Percentiles rank a stretch among this genome's conserved stretches.
These are phyloP conservation scores for Erannis defoliaria DNA, from an alignment of 2,888 invertebrate species.

Conservation along the genomic window DNA sequence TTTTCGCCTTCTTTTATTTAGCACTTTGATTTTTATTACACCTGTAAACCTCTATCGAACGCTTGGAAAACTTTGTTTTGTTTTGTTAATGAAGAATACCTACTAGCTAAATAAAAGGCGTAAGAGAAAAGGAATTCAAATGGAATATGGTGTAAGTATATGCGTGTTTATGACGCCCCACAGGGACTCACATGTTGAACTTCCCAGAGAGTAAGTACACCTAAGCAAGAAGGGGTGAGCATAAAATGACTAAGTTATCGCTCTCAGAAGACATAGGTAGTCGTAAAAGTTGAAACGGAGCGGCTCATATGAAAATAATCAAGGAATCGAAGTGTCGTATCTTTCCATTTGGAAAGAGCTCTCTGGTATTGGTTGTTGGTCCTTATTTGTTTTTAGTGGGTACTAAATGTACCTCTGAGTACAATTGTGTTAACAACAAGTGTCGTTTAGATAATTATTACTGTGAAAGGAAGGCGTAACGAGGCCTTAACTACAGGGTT, in stretches of 20 bases:
- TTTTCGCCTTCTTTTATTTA: conserved; percentile 65
- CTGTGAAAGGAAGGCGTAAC: conserved; percentile 42
- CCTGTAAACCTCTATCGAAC: conserved; percentile 59
- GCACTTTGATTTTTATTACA: conserved; percentile 61
- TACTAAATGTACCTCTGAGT: conserved; percentile 31
- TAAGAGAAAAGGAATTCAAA: conserved; percentile 71
- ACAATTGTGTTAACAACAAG: conserved; percentile 47
- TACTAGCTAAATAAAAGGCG: conserved; percentile 39
- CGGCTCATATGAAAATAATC: conserved; percentile 82
- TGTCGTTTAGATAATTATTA: conserved; percentile 55
- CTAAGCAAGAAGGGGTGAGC: conserved; percentile 78
- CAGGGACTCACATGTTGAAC: conserved; percentile 76
- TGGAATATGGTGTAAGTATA: conserved; percentile 75
- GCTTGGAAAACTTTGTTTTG: conserved; percentile 53
- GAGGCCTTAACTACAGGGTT: conserved; percentile 21
- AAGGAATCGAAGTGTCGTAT: conserved; percentile 70
- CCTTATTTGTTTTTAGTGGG: conserved; percentile 27
- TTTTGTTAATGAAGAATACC: conserved; percentile 49
- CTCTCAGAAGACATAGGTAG: conserved; percentile 82
- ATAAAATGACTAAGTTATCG: conserved; percentile 86
- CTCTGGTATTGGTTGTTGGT: conserved; percentile 18
- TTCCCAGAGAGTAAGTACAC: conserved; percentile 72
- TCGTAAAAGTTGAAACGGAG: conserved; percentile 80
- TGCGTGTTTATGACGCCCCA: conserved; percentile 77
- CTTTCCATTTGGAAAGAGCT: conserved; percentile 32